Evolutionary conservation across 2,888 invertebrate species (phyloP).

Genomic region (Palloptera scutellata): DNA sequence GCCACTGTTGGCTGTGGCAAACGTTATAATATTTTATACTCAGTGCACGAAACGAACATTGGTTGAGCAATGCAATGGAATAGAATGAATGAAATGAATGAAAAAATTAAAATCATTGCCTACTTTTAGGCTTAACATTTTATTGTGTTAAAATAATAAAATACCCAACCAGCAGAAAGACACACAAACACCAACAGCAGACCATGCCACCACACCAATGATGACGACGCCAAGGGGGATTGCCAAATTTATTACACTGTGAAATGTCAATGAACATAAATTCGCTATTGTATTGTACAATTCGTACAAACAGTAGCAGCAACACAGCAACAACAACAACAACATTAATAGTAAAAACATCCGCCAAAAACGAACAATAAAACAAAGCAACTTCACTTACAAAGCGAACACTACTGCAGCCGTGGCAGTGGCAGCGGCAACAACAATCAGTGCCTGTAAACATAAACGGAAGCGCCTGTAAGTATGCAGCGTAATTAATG

Average conservation of each 20-base stretch:
- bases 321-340: not conserved
- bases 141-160: conserved; percentile 36
- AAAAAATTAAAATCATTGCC: conserved; percentile 20
- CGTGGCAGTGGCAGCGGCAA: not conserved
- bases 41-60: conserved; percentile 8
- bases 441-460: not conserved
- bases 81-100: conserved; percentile 7
- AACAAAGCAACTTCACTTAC: conserved; percentile 22
- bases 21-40: not conserved
- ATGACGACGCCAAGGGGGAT: conserved; percentile 14
- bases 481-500: conserved; percentile 36
- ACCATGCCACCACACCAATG: not conserved
- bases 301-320: conserved; percentile 21
- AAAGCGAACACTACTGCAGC: conserved; percentile 23
- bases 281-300: conserved; percentile 25
- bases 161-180: conserved; percentile 7
- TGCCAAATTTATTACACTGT: conserved; percentile 34
- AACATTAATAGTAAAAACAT: too few relatives aligned
- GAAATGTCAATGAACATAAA: conserved; percentile 39
- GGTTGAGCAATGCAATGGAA: conserved; percentile 11
- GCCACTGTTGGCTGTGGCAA: not conserved
- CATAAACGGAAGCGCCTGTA: conserved; percentile 24
- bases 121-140: conserved; percentile 30
- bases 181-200: not conserved
- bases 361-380: conserved; percentile 12